Conservation (phyloP, 2,113 vertebrate species). For the Fregata magnificens region DNA sequence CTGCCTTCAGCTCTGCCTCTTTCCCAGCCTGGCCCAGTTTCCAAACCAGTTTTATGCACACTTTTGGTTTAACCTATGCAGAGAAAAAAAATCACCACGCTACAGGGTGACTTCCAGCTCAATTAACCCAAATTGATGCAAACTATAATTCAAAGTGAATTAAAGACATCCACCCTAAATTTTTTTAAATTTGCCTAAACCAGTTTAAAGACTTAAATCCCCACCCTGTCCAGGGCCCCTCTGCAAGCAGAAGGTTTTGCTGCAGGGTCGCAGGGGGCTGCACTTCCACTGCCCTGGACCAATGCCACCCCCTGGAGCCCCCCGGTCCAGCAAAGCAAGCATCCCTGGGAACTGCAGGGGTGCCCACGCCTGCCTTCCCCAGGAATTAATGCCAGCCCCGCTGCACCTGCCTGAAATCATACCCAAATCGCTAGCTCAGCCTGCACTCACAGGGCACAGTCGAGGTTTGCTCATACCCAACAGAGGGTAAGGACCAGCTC, state of each 20-base stretch:
- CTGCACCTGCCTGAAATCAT: too few relatives aligned
- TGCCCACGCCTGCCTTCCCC: too few relatives aligned
- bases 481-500: not conserved
- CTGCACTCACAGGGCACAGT: accelerated
- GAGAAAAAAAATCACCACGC: not conserved
- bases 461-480: not conserved
- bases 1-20: not conserved
- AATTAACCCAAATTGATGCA: not conserved
- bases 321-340: too few relatives aligned
- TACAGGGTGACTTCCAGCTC: not conserved
- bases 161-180: not conserved
- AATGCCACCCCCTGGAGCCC: not conserved
- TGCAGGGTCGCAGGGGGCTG: not conserved
- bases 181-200: not conserved
- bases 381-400: accelerated
- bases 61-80: not conserved
- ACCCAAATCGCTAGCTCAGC: not conserved
- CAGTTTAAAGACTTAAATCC: not conserved
- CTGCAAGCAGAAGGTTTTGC: not conserved
- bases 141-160: not conserved
- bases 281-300: not conserved
- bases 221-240: accelerated
- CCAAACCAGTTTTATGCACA: not conserved
- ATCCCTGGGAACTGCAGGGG: not conserved
- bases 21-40: not conserved